Conservation (phyloP, 2,797 vertebrate species). For the Rhinogobio ventralis region DNA sequence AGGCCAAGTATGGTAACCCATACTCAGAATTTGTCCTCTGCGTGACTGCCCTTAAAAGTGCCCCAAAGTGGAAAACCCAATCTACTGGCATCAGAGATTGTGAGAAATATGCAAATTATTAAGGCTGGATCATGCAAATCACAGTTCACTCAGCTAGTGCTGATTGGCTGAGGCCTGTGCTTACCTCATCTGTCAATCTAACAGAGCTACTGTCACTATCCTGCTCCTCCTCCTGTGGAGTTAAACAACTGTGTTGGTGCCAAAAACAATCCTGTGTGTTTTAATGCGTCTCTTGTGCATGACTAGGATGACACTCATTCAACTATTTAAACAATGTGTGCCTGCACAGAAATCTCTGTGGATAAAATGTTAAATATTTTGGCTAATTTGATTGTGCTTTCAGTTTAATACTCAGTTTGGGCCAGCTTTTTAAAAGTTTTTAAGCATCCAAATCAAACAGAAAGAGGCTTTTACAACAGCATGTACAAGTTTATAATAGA, state of each 20-base stretch:
- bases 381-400: not conserved
- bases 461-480: not conserved
- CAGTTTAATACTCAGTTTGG: no score
- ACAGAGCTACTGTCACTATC: slow-evolving; percentile 72
- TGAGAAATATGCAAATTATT: slow-evolving; percentile 3
- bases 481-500: not conserved
- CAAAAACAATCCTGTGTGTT: not conserved
- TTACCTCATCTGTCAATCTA: slow-evolving; percentile 72
- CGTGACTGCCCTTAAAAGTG: no score
- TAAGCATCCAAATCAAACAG: not conserved
- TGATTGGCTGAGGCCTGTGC: slow-evolving; percentile 55
- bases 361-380: not conserved
- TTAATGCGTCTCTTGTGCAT: not conserved
- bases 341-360: not conserved
- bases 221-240: slow-evolving; percentile 69
- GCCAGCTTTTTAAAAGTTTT: no score
- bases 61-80: slow-evolving; percentile 11
- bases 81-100: not conserved
- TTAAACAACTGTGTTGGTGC: slow-evolving; percentile 60
- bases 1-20: no score
- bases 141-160: slow-evolving; percentile 5
- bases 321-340: not conserved
- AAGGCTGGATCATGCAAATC: slow-evolving; percentile 63
- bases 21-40: no score
- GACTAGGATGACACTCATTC: not conserved